phyloP scores from a whole-genome alignment of 2,113 vertebrate species.

The Ceyx cyanopectus region DNA sequence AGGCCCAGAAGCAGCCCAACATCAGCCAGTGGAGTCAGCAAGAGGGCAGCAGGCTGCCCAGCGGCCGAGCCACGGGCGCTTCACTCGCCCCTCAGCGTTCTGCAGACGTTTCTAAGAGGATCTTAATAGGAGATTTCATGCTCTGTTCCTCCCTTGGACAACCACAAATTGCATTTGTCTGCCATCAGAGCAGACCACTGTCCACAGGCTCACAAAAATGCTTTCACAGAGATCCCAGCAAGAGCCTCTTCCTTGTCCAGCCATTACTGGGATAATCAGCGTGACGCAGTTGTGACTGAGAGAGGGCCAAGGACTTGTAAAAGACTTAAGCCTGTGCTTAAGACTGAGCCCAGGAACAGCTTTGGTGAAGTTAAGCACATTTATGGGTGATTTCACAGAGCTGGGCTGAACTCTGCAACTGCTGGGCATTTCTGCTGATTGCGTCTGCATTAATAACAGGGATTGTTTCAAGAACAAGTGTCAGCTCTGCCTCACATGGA shows the following conservation, averaged over 20 bases:
- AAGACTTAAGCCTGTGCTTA: slow-evolving; percentile 4
- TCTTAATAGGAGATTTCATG: background rate
- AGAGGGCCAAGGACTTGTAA: background rate
- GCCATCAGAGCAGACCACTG: slow-evolving; percentile 19
- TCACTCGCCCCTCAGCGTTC: background rate
- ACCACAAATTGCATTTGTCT: slow-evolving; percentile 5
- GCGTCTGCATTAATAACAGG: background rate
- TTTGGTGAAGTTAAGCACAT: background rate
- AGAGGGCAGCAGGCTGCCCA: background rate
- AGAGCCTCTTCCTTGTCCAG: background rate
- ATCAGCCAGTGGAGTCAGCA: no score
- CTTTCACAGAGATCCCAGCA: background rate
- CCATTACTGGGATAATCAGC: background rate
- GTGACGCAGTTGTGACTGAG: background rate
- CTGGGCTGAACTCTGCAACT: slow-evolving; percentile 2
- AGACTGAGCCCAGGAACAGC: background rate
- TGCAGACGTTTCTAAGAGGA: background rate
- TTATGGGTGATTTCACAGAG: background rate
- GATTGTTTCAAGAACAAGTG: background rate
- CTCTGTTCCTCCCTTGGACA: background rate
- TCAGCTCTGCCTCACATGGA: slow-evolving; percentile 19
- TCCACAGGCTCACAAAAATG: background rate
- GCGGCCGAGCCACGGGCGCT: fast-evolving
- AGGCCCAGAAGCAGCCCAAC: background rate
- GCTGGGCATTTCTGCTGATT: background rate